These are phyloP conservation scores for Conus ventricosus DNA, from an alignment of 1,140 invertebrate species.

Conservation along the genomic window DNA sequence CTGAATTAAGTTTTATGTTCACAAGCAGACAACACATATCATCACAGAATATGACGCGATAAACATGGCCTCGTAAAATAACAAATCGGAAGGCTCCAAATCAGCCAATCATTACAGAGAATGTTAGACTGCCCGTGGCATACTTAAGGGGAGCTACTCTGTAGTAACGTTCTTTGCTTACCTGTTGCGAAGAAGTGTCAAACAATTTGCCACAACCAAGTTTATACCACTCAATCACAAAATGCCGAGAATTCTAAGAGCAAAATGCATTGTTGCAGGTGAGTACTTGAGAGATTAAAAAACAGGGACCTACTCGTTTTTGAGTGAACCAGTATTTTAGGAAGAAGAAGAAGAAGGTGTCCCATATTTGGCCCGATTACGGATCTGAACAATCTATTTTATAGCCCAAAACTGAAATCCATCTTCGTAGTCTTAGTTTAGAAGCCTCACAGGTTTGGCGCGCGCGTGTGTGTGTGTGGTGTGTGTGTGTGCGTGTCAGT, in stretches of 20 bases:
- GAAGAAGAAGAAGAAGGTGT: too few relatives aligned
- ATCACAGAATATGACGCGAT: constrained; percentile 2
- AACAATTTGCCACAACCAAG: neutral
- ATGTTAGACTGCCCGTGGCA: neutral
- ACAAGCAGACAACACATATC: constrained; percentile 17
- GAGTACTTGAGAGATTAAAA: constrained; percentile 23
- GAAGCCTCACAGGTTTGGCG: too few relatives aligned
- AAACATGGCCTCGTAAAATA: constrained; percentile 36
- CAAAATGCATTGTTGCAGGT: constrained; percentile 69
- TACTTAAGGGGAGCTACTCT: constrained; percentile 23
- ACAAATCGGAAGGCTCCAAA: neutral
- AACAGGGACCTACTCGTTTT: too few relatives aligned
- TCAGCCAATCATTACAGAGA: constrained; percentile 29
- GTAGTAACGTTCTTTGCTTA: constrained; percentile 25
- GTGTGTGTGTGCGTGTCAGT: too few relatives aligned
- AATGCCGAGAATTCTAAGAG: constrained; percentile 63
- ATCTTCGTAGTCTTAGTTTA: too few relatives aligned
- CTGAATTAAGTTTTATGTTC: neutral
- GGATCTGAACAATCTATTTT: too few relatives aligned
- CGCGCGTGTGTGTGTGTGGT: too few relatives aligned
- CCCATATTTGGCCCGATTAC: too few relatives aligned
- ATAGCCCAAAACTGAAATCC: too few relatives aligned
- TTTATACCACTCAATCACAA: neutral
- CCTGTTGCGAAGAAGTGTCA: constrained; percentile 6
- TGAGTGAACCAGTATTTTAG: too few relatives aligned